Evolutionary conservation across 2,113 vertebrate genomes (phyloP).

Genomic region (Peucedramus taeniatus): DNA sequence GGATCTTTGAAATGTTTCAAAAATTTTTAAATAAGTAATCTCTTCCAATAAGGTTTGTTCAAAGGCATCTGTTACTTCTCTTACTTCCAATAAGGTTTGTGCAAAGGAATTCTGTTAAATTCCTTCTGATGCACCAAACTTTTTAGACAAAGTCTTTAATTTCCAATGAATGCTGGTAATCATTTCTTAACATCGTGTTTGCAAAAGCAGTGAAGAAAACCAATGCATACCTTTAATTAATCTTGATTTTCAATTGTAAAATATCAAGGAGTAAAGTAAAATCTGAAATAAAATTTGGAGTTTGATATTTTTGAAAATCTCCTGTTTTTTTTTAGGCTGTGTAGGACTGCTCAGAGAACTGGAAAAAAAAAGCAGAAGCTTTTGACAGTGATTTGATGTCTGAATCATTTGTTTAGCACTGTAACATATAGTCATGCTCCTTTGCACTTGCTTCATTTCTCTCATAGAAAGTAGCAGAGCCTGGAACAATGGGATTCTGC

Average conservation of each 20-base stretch:
- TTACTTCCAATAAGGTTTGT: background rate
- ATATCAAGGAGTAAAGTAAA: background rate
- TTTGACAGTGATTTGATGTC: background rate
- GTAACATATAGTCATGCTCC: background rate
- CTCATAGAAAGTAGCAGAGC: background rate
- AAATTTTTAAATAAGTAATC: background rate
- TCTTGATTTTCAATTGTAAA: background rate
- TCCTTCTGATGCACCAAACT: background rate
- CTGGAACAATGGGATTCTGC: constrained; percentile 26
- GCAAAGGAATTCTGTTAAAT: background rate
- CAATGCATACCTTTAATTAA: background rate
- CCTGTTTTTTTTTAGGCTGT: background rate
- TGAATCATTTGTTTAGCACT: constrained; percentile 17
- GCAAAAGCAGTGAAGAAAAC: background rate
- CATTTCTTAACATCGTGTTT: background rate
- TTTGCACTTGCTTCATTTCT: background rate
- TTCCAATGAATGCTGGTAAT: background rate
- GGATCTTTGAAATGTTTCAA: background rate
- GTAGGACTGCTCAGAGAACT: background rate
- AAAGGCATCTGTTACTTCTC: background rate
- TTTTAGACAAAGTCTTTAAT: background rate
- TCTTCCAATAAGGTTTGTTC: background rate
- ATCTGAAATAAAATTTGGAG: background rate
- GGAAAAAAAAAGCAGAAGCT: background rate
- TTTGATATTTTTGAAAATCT: background rate